phyloP scores from a whole-genome alignment of 2,113 vertebrate genomes.

The Spheniscus mendiculus region DNA sequence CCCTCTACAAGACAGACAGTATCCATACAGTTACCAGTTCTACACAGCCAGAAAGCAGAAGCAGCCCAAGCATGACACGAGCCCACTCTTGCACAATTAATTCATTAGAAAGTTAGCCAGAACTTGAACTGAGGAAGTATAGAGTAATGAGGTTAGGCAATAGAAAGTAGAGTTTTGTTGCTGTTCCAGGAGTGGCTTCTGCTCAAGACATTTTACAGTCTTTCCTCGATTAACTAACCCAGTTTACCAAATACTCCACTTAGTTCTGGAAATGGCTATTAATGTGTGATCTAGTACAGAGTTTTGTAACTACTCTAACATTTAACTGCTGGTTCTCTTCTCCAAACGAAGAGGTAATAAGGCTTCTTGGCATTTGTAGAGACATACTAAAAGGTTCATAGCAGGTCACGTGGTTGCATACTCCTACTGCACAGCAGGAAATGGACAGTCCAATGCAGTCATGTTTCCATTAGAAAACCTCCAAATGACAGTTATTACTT shows the following conservation, averaged over 20 bases:
- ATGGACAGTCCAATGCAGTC: neutral
- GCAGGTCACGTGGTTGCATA: neutral
- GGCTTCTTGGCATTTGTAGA: conserved; percentile 17
- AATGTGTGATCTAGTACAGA: too few species aligned
- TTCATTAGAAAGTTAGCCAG: neutral
- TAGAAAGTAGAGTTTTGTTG: neutral
- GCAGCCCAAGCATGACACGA: neutral
- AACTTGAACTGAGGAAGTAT: neutral
- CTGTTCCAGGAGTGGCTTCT: neutral
- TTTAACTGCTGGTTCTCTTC: neutral
- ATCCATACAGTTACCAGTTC: neutral
- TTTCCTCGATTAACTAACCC: neutral
- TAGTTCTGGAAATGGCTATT: too few species aligned
- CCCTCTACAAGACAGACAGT: neutral
- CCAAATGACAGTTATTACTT: neutral
- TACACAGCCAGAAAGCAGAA: neutral
- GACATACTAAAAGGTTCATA: neutral
- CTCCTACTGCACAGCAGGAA: conserved; percentile 9
- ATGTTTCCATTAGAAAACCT: neutral
- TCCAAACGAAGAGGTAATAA: neutral
- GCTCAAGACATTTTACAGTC: neutral
- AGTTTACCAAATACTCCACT: neutral
- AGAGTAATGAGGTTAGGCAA: neutral
- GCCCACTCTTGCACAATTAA: neutral
- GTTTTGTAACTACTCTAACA: neutral